A percentile compares a stretch with the other conserved stretches of the same genome.
These are phyloP conservation scores for Taurulus bubalis DNA, from an alignment of 2,113 vertebrate species.

Conservation along the genomic window DNA sequence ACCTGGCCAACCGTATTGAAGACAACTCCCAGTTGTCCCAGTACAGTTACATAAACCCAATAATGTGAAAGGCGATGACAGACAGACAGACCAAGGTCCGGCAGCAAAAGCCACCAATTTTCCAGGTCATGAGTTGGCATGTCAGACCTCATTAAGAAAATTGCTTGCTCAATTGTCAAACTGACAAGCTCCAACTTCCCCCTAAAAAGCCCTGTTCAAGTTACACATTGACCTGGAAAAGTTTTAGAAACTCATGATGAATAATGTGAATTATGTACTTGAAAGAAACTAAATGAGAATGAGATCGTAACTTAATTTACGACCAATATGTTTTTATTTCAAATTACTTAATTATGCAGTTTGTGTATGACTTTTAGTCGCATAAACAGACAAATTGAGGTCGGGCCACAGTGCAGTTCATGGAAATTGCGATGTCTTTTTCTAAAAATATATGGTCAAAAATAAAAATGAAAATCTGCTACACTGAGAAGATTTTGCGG, in stretches of 20 bases:
- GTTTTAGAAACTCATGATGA: background rate
- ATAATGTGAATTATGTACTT: background rate
- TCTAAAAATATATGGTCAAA: background rate
- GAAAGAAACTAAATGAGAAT: background rate
- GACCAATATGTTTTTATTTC: background rate
- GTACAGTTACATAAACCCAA: background rate
- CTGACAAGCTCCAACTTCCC: background rate
- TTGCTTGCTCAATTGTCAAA: background rate
- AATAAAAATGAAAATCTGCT: background rate
- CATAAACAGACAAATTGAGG: background rate
- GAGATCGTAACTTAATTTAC: background rate
- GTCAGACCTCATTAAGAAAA: conserved; percentile 11
- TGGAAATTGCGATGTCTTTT: background rate
- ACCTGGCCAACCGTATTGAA: background rate
- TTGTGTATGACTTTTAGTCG: background rate
- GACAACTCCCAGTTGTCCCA: background rate
- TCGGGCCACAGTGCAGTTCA: background rate
- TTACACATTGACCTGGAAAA: background rate
- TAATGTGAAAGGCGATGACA: conserved; percentile 1
- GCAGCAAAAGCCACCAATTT: background rate
- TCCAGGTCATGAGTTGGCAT: background rate
- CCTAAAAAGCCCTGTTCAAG: background rate
- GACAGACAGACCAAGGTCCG: conserved; percentile 14
- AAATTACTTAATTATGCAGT: background rate
- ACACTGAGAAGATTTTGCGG: background rate